Percentiles rank a stretch among this genome's conserved stretches.
Evolutionary conservation across 2,888 invertebrate genomes (phyloP).

Genomic region (Tricholauxania praeusta): DNA sequence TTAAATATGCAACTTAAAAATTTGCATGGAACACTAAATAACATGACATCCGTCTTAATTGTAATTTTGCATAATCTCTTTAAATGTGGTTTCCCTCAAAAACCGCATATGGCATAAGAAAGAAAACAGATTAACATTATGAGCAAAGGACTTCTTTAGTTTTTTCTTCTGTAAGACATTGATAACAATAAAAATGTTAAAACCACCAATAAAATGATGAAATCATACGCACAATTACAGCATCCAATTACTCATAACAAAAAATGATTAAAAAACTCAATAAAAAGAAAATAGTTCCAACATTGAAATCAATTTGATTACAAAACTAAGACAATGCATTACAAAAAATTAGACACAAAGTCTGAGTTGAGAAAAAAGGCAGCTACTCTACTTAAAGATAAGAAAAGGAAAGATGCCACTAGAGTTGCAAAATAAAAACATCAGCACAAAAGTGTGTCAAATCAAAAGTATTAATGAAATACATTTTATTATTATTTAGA

Average conservation of each 20-base stretch:
- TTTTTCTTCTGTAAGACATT: too few relatives aligned
- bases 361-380: background rate
- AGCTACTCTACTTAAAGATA: background rate
- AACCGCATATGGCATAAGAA: constrained; percentile 1
- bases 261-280: background rate
- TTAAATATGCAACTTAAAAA: too few relatives aligned
- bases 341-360: constrained; percentile 15
- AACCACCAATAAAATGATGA: background rate
- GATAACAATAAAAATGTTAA: too few relatives aligned
- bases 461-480: background rate
- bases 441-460: constrained; percentile 4
- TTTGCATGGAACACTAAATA: too few relatives aligned
- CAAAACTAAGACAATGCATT: background rate
- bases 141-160: too few relatives aligned
- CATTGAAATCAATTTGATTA: constrained; percentile 17
- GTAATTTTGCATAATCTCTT: too few relatives aligned
- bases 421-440: background rate
- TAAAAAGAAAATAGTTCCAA: constrained; percentile 11
- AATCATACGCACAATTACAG: constrained; percentile 1
- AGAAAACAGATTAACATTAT: background rate
- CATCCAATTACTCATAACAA: background rate
- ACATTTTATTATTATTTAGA: background rate
- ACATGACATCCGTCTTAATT: too few relatives aligned
- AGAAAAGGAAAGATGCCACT: background rate
- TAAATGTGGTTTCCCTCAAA: background rate